Base-by-base conservation (phyloP, 64 coral and sea anemone species). In the Stylophora pistillata region DNA sequence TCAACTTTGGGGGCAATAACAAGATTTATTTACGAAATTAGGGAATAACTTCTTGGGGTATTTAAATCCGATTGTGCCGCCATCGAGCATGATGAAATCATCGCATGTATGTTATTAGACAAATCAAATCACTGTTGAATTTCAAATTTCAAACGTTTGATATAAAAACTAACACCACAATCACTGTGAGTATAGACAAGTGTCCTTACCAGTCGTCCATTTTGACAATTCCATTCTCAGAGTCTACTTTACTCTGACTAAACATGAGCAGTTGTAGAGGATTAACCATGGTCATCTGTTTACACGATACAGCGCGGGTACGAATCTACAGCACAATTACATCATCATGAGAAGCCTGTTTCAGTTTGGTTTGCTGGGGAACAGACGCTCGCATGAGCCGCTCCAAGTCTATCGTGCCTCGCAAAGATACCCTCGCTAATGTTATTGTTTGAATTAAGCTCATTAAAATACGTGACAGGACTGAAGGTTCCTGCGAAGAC, bases 211-310 rank as follows among this genome's bases (percentile, higher is more conserved):
- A 98, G 72, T 98, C 88, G 58, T 98, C 96, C 23, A 98, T 91
- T 41, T 70, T 89, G 26, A 98, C 87, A 33, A 95, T 78, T n/a
- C 88, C 96, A 9, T 98, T 90, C 37, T 94, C 89, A 60, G 91
- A 95, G 34, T 82, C 87, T 2, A 98, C 96, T 77, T 89, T 89
- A 87, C 96, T 98, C 74, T 92, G 90, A 31, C 93, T 98, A 72
- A 90, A 98, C 9, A 98, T 77, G 12, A 98, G 70, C 31, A 98
- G 25, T 63, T 98, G 96, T 1, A 98, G 75, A 20, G 96, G 96
- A 65, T 98, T 91, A 2, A 98, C 96, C 96, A 98, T 98, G 9
- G 96, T 93, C 96, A 98, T 98, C 75, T 98, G 96, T 85, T 98
- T 98, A 78, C 96, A 98, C 3, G 96, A 98, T 6, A 98, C 96